Evolutionary conservation across 2,113 vertebrate genomes (phyloP).

Genomic region (Sus scrofa): T2T-Sscrofa CM000824.6:72491501-72492000

Average conservation of each 20-base stretch:
- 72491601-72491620: neutral
- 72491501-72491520: neutral
- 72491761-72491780: neutral
- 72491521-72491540: neutral
- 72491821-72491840: neutral
- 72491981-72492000: no score
- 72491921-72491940: neutral
- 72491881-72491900: neutral
- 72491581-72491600: neutral
- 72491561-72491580: neutral
- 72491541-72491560: neutral
- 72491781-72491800: neutral
- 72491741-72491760: neutral
- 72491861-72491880: neutral
- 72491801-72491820: neutral
- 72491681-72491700: neutral
- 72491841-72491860: neutral
- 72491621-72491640: neutral
- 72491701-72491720: neutral
- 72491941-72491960: neutral
- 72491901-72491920: constrained; percentile 26
- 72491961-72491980: neutral
- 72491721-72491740: neutral
- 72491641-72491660: neutral
- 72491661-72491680: constrained; percentile 26